Evolutionary conservation across 2,113 vertebrate species (phyloP), one percentile per base, ranked within the genome.

Genomic region (Chionodraco myersi): DNA sequence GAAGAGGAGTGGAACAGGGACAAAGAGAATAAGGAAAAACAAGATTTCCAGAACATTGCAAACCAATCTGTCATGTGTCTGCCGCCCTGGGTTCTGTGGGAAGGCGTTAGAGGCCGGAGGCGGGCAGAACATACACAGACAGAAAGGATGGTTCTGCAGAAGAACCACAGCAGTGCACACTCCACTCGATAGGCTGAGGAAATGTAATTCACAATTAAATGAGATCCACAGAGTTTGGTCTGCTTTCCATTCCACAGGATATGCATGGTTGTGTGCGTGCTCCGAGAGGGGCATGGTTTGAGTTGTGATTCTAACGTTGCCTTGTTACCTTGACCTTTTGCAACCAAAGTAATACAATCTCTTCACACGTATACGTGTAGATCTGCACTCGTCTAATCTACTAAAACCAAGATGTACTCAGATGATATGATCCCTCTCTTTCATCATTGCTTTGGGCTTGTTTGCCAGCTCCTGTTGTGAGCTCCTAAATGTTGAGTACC

Each of bases 301-400:
- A 21, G 15, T 66, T 23, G 56, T 48, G 72, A 72, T 73, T 70
- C 8, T 80, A 75, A 61, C 70, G 48, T 44, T 16, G 10, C 13
- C 69, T 70, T 53, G 54, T 58, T 45, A 64, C 41, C n/a, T n/a
- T n/a, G n/a, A n/a, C n/a, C n/a, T n/a, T n/a, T n/a, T n/a, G n/a
- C n/a, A n/a, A n/a, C n/a, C 36, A 52, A 66, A 67, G 72, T 70
- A 71, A 85, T 73, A 41, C 47, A 77, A 80, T 75, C 53, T 71
- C 12, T 57, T 9, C 56, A 49, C 3, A 11, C 64, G 72, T 72
- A 71, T 69, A 79, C 91, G 80, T 91, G 75, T 79, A 84, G 53
- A 88, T 84, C 52, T 70, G 89, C 69, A 70, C 66, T 68, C 85
- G 82, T 91, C 69, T 68, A 66, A 23, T 47, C 58, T 71, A 69